A percentile compares a stretch with the other conserved stretches of the same genome.
Evolutionary conservation across 1,140 invertebrate genomes (phyloP).

Genomic region (Hycleus cichorii): DNA sequence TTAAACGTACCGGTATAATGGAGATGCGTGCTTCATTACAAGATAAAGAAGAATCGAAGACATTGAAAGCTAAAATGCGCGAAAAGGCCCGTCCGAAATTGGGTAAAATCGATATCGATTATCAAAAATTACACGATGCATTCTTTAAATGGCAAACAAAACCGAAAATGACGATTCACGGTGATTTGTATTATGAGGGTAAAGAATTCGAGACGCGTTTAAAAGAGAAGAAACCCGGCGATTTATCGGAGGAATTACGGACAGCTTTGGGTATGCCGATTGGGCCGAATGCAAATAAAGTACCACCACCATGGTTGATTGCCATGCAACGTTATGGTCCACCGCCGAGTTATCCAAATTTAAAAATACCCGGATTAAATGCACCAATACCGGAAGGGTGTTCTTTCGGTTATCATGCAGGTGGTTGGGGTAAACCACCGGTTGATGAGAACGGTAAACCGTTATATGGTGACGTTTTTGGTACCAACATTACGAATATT

Average conservation of each 20-base stretch:
- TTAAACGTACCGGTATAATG: conserved; percentile 98
- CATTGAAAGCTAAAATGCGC: conserved; percentile 96
- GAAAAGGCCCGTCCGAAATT: conserved; percentile 95
- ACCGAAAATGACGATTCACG: conserved; percentile 97
- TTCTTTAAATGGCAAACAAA: conserved; percentile 99
- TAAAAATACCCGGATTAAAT: conserved; percentile 93
- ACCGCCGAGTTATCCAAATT: conserved; percentile 97
- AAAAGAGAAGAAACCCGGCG: conserved; percentile 98
- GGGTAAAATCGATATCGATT: conserved; percentile 99
- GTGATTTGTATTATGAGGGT: conserved; percentile 99
- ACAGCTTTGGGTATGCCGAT: conserved; percentile 98
- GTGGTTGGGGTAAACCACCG: conserved; percentile 99
- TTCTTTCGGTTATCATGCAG: conserved; percentile 98
- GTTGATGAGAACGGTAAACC: conserved; percentile 98
- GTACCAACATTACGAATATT: conserved; percentile 55
- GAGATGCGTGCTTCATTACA: conserved; percentile 98
- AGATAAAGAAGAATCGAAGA: conserved; percentile 96
- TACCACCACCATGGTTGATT: conserved; percentile 98
- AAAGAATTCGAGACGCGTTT: conserved; percentile 98
- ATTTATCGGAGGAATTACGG: conserved; percentile 90
- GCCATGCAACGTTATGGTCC: conserved; percentile 99
- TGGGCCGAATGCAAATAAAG: conserved; percentile 78
- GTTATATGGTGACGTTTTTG: conserved; percentile 98
- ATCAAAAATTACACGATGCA: conserved; percentile 98
- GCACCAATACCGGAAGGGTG: conserved; percentile 93